These are phyloP conservation scores for Tautogolabrus adspersus DNA, from an alignment of 2,113 vertebrate genomes.

Conservation along the genomic window DNA sequence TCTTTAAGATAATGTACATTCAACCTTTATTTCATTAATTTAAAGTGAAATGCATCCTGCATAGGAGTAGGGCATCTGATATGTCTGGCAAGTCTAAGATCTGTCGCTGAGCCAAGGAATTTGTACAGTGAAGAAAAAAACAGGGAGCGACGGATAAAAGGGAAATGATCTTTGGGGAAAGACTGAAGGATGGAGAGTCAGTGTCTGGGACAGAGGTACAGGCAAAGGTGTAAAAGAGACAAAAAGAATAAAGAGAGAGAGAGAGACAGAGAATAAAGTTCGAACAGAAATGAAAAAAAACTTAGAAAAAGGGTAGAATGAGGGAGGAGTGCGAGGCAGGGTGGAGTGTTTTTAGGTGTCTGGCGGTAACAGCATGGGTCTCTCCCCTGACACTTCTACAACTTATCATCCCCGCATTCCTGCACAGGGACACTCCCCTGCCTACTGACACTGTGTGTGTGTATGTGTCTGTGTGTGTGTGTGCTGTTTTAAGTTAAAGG, in stretches of 20 bases:
- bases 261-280: slow-evolving; percentile 6
- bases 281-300: not conserved
- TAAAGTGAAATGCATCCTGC: slow-evolving; percentile 22
- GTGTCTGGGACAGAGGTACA: slow-evolving; percentile 7
- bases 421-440: slow-evolving; percentile 80
- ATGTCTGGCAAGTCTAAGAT: slow-evolving; percentile 24
- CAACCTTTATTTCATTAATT: slow-evolving; percentile 3
- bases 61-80: slow-evolving; percentile 8
- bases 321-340: slow-evolving; percentile 56
- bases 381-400: slow-evolving; percentile 79
- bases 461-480: slow-evolving; percentile 50
- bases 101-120: slow-evolving; percentile 49
- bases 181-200: not conserved
- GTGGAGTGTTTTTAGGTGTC: slow-evolving; percentile 79
- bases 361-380: slow-evolving; percentile 76
- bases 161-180: slow-evolving; percentile 32
- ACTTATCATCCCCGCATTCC: slow-evolving; percentile 82
- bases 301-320: not conserved
- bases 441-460: slow-evolving; percentile 63
- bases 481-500: slow-evolving; percentile 72
- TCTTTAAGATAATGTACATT: slow-evolving; percentile 7
- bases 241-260: not conserved
- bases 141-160: slow-evolving; percentile 27
- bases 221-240: not conserved
- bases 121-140: slow-evolving; percentile 28